Evolutionary conservation across 2,113 vertebrate genomes (phyloP).

Genomic region (Dunckerocampus dactyliophorus): DNA sequence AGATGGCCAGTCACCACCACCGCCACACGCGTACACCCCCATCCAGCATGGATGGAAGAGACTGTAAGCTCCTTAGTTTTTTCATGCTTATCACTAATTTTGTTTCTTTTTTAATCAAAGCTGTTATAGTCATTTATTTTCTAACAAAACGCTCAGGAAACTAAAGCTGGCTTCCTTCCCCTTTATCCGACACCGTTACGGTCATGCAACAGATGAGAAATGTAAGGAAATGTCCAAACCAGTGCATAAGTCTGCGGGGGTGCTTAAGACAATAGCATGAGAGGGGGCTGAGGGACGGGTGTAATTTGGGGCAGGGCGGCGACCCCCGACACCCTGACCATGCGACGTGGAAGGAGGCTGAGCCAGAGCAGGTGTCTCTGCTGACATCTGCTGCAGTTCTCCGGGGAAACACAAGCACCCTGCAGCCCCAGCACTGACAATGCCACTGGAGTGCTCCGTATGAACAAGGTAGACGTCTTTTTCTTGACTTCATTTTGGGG

Average conservation of each 20-base stretch:
- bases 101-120: constrained; percentile 43
- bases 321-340: constrained; percentile 42
- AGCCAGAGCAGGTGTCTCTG: constrained; percentile 66
- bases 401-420: constrained; percentile 63
- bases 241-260: constrained; percentile 38
- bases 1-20: constrained; percentile 69
- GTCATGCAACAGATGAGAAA: constrained; percentile 18
- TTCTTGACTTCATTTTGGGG: constrained; percentile 20
- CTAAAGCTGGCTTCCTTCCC: not conserved
- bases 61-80: constrained; percentile 71
- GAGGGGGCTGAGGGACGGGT: constrained; percentile 46
- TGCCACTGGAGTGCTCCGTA: constrained; percentile 47
- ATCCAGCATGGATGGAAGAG: constrained; percentile 49
- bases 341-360: constrained; percentile 50
- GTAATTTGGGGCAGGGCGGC: constrained; percentile 57
- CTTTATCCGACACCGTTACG: not conserved
- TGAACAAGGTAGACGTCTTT: constrained; percentile 57
- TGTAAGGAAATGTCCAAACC: constrained; percentile 33
- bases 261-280: constrained; percentile 60
- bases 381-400: constrained; percentile 71
- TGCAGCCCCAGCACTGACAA: constrained; percentile 52
- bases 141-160: constrained; percentile 26
- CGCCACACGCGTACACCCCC: constrained; percentile 53
- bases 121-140: constrained; percentile 26
- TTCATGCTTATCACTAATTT: constrained; percentile 66